These are phyloP conservation scores for Epizoanthus scotinus DNA, from an alignment of 92 coral and sea anemone genomes.

Conservation along the genomic window DNA sequence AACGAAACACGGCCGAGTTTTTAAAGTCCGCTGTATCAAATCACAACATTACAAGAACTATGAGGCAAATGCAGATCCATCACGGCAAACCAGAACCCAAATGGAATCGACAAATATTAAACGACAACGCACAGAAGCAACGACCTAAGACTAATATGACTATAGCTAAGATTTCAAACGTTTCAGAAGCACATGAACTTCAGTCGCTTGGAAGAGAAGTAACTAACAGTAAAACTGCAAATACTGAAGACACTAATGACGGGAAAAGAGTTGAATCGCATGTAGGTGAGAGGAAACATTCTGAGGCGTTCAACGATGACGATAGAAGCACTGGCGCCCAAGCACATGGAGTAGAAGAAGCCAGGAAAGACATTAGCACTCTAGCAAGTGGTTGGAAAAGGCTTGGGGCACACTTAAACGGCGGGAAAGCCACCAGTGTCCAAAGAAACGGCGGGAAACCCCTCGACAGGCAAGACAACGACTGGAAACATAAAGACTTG, in stretches of 20 bases:
- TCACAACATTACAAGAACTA: conserved; percentile 31
- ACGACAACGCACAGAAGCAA: background rate
- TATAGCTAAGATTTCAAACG: background rate
- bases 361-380: no score
- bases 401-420: background rate
- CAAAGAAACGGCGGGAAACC: background rate
- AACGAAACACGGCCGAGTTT: conserved; percentile 73
- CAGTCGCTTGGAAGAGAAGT: background rate
- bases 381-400: background rate
- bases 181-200: conserved; percentile 2
- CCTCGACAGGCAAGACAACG: background rate
- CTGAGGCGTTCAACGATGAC: background rate
- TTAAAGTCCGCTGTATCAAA: conserved; percentile 69
- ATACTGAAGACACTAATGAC: background rate
- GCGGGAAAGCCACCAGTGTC: background rate
- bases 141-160: background rate
- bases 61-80: conserved; percentile 27
- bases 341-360: no score
- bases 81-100: conserved; percentile 8
- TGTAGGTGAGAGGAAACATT: background rate
- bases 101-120: background rate
- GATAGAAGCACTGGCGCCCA: no score
- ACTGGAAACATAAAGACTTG: background rate
- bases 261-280: background rate
- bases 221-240: background rate